These are phyloP conservation scores for Pectinophora gossypiella DNA, from an alignment of 1,140 invertebrate genomes.

Conservation along the genomic window DNA sequence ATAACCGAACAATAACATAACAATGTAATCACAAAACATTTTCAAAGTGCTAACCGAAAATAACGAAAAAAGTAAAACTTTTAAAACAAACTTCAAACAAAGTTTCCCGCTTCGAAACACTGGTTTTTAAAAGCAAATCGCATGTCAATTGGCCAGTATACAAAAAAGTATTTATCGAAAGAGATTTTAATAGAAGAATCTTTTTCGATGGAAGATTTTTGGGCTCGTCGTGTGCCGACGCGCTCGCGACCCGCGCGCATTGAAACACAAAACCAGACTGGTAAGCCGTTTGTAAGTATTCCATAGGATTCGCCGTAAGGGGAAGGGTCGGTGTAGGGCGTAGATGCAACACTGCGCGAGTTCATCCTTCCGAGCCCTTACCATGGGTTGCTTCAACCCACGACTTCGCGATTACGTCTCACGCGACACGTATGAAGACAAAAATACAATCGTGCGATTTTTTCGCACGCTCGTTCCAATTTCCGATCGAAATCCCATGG, in stretches of 20 bases:
- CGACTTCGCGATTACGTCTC: conserved; percentile 9
- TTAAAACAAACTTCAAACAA: conserved; percentile 48
- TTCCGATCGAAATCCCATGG: not conserved
- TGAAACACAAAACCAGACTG: conserved; percentile 69
- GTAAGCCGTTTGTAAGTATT: conserved; percentile 71
- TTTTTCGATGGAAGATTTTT: conserved; percentile 46
- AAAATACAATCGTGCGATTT: not conserved
- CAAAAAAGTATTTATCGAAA: conserved; percentile 31
- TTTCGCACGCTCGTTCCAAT: not conserved
- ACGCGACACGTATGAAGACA: not conserved
- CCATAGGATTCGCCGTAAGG: conserved; percentile 70
- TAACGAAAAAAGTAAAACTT: conserved; percentile 43
- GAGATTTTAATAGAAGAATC: conserved; percentile 29
- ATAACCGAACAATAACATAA: conserved; percentile 41
- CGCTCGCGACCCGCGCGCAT: conserved; percentile 57
- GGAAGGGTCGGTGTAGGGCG: conserved; percentile 71
- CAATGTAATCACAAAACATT: conserved; percentile 43
- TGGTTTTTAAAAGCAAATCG: conserved; percentile 31
- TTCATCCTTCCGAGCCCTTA: conserved; percentile 62
- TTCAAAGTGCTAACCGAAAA: conserved; percentile 28
- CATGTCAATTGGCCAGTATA: conserved; percentile 25
- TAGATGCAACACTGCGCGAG: conserved; percentile 57
- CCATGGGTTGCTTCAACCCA: conserved; percentile 35
- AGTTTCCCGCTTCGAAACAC: conserved; percentile 23
- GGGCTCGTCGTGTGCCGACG: conserved; percentile 32